Evolutionary conservation across 2,888 invertebrate genomes (phyloP), one percentile per base, ranked within the genome.

Genomic region (Argyresthia albistria): DNA sequence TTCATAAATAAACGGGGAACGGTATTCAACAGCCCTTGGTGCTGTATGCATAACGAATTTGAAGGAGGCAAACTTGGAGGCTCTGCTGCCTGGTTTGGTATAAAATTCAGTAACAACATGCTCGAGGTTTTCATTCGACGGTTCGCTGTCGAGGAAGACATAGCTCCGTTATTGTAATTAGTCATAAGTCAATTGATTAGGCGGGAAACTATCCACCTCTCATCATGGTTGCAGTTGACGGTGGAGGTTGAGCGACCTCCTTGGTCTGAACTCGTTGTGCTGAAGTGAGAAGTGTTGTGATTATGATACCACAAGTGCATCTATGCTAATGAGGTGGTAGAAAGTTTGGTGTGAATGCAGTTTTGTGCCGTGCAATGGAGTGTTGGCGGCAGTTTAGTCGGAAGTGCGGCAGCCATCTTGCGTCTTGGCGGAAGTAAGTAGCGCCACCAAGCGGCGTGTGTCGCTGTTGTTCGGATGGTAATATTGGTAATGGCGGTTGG

Each of bases 21-120:
- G 80, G 83, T 88, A 88, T 88, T 88, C 88, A 88, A 88, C 88
- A 88, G 88, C 88, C 88, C 88, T 88, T 87, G 87, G 88, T 88
- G 88, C 88, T 88, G 88, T 88, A 88, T 88, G 88, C 88, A 88
- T 88, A 88, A 88, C 88, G 88, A 88, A 88, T 88, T 87, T 86
- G 87, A 86, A 87, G 87, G 87, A 86, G 87, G 87, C 87, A 86
- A 86, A 86, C 87, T 87, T 86, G 87, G 86, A 86, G 86, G 84
- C 87, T 86, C 86, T 86, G 84, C 76, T 82, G 79, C 73, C 82
- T 80, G 80, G 86, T 84, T 84, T 86, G 84, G 86, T 87, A 87
- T 87, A 87, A 87, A 87, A 87, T 87, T 87, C 87, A 83, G 84
- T 87, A 84, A 83, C 87, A 84, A 86, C 87, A 83, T 87, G 84